Evolutionary conservation across 2,797 vertebrate genomes (phyloP), one percentile per base, ranked within the genome.

Genomic region (Parambassis ranga): DNA sequence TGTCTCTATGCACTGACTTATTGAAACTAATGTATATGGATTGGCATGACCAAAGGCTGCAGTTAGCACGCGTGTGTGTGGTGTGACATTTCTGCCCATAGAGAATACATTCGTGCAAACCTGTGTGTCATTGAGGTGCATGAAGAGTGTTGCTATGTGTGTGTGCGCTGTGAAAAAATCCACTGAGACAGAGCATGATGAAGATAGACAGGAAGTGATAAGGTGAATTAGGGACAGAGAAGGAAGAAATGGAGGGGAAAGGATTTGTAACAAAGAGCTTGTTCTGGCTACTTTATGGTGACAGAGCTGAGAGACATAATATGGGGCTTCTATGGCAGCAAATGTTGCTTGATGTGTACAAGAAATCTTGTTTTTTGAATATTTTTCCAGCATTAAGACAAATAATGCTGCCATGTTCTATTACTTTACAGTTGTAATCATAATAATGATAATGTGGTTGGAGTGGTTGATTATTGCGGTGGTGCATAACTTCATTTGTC

Each of bases 171-270:
- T 62, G 43, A 49, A 53, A 27, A 26, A 33, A 18, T 37, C 53
- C 1, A 6, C 20, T 31, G 61, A 77, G 71, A 67, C 38, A 47
- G 48, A 39, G 18, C 3, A 6, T 47, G 66, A 82, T 76, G 66
- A 71, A 79, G 71, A 81, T 56, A 51, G 82, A 81, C 71, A 50
- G 53, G 65, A 71, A 75, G 59, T 38, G 41, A 74, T 60, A 51
- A 71, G 77, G 63, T 76, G 68, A 82, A 82, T 72, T 75, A 78
- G 51, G 63, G 55, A 75, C 0, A 5, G 37, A 43, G 68, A 26
- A 37, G 38, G 52, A 22, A 52, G 53, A 82, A 74, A 71, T 50
- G 44, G 51, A 70, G 63, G 76, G 63, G 57, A 68, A 68, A 61
- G 28, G 33, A 73, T 71, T 59, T 71, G 31, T 44, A 65, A 72